Base-by-base conservation (phyloP, 2,888 invertebrate species). In the Agonopterix subpropinquella region DNA sequence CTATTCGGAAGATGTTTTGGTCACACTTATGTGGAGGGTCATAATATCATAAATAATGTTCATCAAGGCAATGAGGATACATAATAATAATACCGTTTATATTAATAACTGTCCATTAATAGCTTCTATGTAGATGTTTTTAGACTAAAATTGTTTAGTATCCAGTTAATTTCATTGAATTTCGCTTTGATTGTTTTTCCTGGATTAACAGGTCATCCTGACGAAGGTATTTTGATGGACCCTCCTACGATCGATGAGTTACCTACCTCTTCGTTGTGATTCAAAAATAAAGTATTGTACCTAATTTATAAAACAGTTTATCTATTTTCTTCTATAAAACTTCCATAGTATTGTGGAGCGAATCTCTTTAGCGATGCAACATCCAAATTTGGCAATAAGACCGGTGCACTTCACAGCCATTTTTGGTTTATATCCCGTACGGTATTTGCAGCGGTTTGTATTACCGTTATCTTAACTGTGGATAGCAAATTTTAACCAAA, bases 381-480 rank as follows among this genome's bases (percentile, higher is more conserved):
- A 44, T 56, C 59, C 52, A 51, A 66, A 64, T 67, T 70, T 64
- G 62, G 72, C 65, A 68, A 63, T 67, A 73, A 66, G 55, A 54
- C 53, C 62, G 62, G 57, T 68, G 67, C 65, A 66, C 51, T 59
- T 63, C 59, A 59, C 63, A 66, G 61, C 70, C 62, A 67, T 70
- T 77, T 80, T 82, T 71, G 70, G 76, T 70, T 71, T 70, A 70
- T 66, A 65, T 69, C 67, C 62, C 72, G 70, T 78, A 84, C 84
- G 83, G 86, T 84, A 84, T 80, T 72, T 62, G 75, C 80, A 82
- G 79, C 84, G 80, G 83, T 79, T 70, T 71, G 65, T 55, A 49
- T 63, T 59, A 74, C 86, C 78, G 86, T 83, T 84, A 83, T 69
- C 68, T 73, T 80, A 75, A 78, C 77, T 77, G 49, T 28, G 28